A percentile compares a stretch with the other conserved stretches of the same genome.
Evolutionary conservation across 2,888 invertebrate genomes (phyloP).

Genomic region (Strigamia crassipes): DNA sequence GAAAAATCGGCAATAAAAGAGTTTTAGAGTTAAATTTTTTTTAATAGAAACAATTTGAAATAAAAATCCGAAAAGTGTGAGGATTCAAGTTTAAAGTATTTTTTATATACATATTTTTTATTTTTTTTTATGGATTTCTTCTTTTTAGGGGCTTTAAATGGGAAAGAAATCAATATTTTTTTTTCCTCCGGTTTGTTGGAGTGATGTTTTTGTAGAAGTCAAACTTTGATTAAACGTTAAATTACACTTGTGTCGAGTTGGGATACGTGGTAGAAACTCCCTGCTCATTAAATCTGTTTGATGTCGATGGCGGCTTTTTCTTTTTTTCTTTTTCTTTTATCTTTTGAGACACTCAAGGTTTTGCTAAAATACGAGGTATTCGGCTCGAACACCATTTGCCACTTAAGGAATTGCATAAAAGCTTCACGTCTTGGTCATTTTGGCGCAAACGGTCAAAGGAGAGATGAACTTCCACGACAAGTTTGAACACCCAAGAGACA

Average conservation of each 20-base stretch:
- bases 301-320: slow-evolving; percentile 13
- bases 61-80: slow-evolving; percentile 10
- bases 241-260: slow-evolving; percentile 16
- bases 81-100: slow-evolving; percentile 11
- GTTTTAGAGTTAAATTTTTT: slow-evolving; percentile 12
- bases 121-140: not conserved
- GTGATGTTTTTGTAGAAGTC: slow-evolving; percentile 3
- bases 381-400: slow-evolving; percentile 26
- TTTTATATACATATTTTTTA: not conserved
- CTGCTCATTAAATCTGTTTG: slow-evolving; percentile 35
- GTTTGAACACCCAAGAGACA: not conserved
- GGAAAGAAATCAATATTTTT: slow-evolving; percentile 18
- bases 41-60: not conserved
- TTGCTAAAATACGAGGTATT: slow-evolving; percentile 35
- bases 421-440: slow-evolving; percentile 34
- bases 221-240: slow-evolving; percentile 23
- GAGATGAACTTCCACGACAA: slow-evolving; percentile 15
- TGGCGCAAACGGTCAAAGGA: slow-evolving; percentile 26
- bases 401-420: slow-evolving; percentile 36
- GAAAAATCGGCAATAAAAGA: slow-evolving; percentile 28
- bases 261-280: slow-evolving; percentile 27
- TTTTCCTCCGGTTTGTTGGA: not conserved
- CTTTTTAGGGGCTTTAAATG: not conserved
- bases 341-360: slow-evolving; percentile 30
- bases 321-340: not conserved